Conservation (phyloP, 2,113 vertebrate species). For the Sinocyclocheilus anshuiensis region DNA sequence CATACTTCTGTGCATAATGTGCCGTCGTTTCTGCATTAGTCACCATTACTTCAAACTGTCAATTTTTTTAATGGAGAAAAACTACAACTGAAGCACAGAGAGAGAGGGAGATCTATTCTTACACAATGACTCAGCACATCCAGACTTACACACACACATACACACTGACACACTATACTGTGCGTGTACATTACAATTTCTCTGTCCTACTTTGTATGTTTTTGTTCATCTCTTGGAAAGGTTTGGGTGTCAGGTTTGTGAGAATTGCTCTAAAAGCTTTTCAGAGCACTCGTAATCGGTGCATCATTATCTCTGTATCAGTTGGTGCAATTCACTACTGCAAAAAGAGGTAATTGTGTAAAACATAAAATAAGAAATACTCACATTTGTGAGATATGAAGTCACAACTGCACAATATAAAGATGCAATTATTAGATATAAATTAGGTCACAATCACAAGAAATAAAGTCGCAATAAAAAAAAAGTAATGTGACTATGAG, state of each 20-base stretch:
- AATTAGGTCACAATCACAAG: neutral
- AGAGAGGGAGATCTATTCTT: slow-evolving; percentile 50
- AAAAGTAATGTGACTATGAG: neutral
- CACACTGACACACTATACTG: slow-evolving; percentile 1
- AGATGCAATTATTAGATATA: neutral
- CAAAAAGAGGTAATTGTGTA: neutral
- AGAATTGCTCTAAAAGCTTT: slow-evolving; percentile 19
- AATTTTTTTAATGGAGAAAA: slow-evolving; percentile 29
- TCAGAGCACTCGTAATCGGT: neutral
- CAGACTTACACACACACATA: slow-evolving; percentile 13
- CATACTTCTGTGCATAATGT: slow-evolving; percentile 7
- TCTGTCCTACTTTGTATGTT: slow-evolving; percentile 4
- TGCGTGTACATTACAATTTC: slow-evolving; percentile 6
- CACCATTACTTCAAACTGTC: slow-evolving; percentile 10
- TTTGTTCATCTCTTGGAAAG: slow-evolving; percentile 1
- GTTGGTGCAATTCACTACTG: neutral
- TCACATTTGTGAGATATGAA: neutral
- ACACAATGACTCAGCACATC: slow-evolving; percentile 34
- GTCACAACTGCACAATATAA: neutral
- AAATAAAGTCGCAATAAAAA: too few relatives aligned
- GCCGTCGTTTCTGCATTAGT: slow-evolving; percentile 1
- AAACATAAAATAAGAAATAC: neutral
- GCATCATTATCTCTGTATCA: slow-evolving; percentile 10
- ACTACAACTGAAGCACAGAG: slow-evolving; percentile 61
- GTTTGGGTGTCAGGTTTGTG: slow-evolving; percentile 3